phyloP scores from a whole-genome alignment of 2,888 invertebrate genomes.

The Phyllotreta cruciferae region DNA sequence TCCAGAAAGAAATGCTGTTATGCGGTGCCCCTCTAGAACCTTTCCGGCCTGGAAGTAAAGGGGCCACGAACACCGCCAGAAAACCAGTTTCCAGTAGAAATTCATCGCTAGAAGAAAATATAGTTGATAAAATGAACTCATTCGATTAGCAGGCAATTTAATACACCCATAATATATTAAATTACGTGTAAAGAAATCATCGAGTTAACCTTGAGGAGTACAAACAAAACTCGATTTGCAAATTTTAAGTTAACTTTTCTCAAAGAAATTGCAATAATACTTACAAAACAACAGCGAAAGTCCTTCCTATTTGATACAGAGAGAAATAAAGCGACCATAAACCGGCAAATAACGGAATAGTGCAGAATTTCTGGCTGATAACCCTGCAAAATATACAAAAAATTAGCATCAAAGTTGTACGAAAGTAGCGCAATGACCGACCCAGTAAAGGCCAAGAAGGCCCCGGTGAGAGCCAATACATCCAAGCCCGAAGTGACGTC shows the following conservation, averaged over 20 bases:
- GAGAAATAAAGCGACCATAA: slow-evolving; percentile 78
- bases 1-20: slow-evolving; percentile 69
- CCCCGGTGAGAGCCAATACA: slow-evolving; percentile 69
- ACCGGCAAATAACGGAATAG: slow-evolving; percentile 67
- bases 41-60: slow-evolving; percentile 62
- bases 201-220: no score
- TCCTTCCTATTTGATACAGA: slow-evolving; percentile 77
- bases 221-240: no score
- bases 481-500: slow-evolving; percentile 73
- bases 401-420: slow-evolving; percentile 11
- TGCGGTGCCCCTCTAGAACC: slow-evolving; percentile 60
- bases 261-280: slow-evolving; percentile 69
- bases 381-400: slow-evolving; percentile 59
- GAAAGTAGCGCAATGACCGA: slow-evolving; percentile 51
- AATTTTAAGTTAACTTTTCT: no score
- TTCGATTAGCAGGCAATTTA: no score
- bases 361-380: slow-evolving; percentile 67
- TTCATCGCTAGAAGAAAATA: slow-evolving; percentile 66
- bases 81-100: slow-evolving; percentile 78
- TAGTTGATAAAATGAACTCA: slow-evolving; percentile 6
- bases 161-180: no score
- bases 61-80: slow-evolving; percentile 73
- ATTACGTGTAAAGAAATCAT: no score
- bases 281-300: slow-evolving; percentile 72
- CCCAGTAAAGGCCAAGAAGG: slow-evolving; percentile 72